These are phyloP conservation scores for Sepioteuthis lessoniana DNA, from an alignment of 2,888 invertebrate species.

Conservation along the genomic window DNA sequence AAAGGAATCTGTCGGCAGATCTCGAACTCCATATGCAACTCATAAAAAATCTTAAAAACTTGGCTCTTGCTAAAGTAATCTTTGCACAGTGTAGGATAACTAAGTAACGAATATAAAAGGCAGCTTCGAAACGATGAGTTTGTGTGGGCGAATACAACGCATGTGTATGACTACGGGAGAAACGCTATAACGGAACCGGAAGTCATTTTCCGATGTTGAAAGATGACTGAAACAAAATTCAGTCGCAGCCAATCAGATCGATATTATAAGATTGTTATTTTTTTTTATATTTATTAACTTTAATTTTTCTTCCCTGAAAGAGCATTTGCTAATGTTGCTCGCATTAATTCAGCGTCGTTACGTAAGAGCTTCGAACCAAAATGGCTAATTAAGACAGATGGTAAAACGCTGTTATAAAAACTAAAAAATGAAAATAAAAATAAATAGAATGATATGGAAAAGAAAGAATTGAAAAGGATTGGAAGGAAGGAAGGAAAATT, in stretches of 20 bases:
- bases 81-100: background rate
- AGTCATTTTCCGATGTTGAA: slow-evolving; percentile 12
- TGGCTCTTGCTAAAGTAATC: background rate
- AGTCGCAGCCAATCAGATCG: background rate
- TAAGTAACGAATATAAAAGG: background rate
- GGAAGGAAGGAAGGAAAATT: too few relatives aligned
- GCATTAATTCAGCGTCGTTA: background rate
- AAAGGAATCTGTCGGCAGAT: background rate
- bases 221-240: slow-evolving; percentile 11
- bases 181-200: background rate
- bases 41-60: background rate
- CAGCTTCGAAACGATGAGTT: background rate
- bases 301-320: background rate
- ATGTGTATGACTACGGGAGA: background rate
- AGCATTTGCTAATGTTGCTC: background rate
- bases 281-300: background rate
- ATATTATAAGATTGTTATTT: background rate
- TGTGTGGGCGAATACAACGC: background rate
- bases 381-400: background rate
- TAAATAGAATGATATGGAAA: too few relatives aligned
- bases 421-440: too few relatives aligned
- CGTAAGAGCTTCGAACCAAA: background rate
- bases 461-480: too few relatives aligned
- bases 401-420: too few relatives aligned
- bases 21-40: background rate